Evolutionary conservation across 30 jellyfish, hydroid and myxozoan species (phyloP).

Genomic region (Euphysa ruthae): DNA sequence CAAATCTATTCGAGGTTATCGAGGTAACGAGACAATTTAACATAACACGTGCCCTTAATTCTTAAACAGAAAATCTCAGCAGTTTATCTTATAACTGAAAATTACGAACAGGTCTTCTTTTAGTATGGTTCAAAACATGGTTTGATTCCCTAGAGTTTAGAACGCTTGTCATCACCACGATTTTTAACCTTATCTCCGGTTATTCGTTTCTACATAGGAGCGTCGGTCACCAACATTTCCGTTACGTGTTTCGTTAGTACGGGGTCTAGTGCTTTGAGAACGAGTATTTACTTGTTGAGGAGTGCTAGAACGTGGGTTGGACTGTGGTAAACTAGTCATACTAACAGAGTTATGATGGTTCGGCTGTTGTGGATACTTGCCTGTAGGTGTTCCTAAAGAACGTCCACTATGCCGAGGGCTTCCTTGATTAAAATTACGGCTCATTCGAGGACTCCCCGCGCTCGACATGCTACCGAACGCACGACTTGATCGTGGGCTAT

Average conservation of each 20-base stretch:
- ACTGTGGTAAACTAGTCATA: constrained; percentile 14
- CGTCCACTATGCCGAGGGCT: constrained; percentile 35
- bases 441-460: constrained; percentile 7
- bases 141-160: too few relatives aligned
- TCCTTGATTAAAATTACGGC: constrained; percentile 22
- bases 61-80: too few relatives aligned
- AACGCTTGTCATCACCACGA: too few relatives aligned
- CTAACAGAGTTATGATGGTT: constrained; percentile 14
- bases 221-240: constrained; percentile 29
- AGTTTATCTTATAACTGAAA: too few relatives aligned
- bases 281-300: constrained; percentile 2
- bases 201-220: constrained; percentile 27
- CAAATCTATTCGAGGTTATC: too few relatives aligned
- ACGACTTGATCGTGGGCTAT: background rate
- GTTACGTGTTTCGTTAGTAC: constrained; percentile 26
- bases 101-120: too few relatives aligned
- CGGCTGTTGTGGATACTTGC: constrained; percentile 16
- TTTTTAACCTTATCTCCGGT: too few relatives aligned
- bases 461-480: background rate
- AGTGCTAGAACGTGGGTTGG: background rate
- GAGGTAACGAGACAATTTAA: too few relatives aligned
- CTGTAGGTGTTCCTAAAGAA: too few relatives aligned
- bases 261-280: background rate
- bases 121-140: too few relatives aligned
- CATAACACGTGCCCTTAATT: too few relatives aligned